phyloP scores from a whole-genome alignment of 53 echinoderm and acorn worm species.

The Astropecten irregularis region DNA sequence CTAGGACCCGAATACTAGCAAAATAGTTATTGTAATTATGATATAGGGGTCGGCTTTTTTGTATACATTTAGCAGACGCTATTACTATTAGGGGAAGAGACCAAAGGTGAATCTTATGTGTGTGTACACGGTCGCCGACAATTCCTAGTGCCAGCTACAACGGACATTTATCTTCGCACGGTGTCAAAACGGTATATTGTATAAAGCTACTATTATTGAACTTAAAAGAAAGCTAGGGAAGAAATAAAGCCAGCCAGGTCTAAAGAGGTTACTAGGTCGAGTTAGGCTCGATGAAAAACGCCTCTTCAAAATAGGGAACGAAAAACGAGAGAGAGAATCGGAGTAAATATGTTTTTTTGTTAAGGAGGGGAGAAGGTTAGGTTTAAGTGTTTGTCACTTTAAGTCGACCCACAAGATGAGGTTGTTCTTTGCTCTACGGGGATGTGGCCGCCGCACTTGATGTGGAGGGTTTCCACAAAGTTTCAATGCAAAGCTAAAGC shows the following conservation, averaged over 20 bases:
- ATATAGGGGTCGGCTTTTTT: conserved; percentile 47
- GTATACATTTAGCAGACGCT: conserved; percentile 51
- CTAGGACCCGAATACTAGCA: conserved; percentile 31
- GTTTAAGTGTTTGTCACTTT: no score
- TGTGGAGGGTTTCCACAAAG: no score
- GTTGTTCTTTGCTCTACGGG: no score
- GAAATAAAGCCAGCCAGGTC: no score
- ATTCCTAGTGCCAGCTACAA: conserved; percentile 12
- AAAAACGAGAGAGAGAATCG: not conserved
- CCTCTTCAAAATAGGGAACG: not conserved
- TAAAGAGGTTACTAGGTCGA: conserved; percentile 41
- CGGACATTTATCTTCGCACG: conserved; percentile 46
- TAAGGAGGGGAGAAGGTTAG: no score
- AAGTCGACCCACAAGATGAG: no score
- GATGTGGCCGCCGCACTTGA: no score
- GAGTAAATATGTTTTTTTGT: no score
- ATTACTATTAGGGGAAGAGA: conserved; percentile 25
- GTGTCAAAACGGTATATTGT: conserved; percentile 34
- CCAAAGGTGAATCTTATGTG: conserved; percentile 37
- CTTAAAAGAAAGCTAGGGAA: conserved; percentile 7
- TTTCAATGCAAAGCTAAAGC: no score
- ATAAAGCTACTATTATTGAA: conserved; percentile 23
- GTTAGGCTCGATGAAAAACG: conserved; percentile 19
- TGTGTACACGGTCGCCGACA: no score
- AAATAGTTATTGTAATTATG: conserved; percentile 54